phyloP scores from a whole-genome alignment of 2,797 vertebrate genomes.

The Pangasius mekongensis region DNA sequence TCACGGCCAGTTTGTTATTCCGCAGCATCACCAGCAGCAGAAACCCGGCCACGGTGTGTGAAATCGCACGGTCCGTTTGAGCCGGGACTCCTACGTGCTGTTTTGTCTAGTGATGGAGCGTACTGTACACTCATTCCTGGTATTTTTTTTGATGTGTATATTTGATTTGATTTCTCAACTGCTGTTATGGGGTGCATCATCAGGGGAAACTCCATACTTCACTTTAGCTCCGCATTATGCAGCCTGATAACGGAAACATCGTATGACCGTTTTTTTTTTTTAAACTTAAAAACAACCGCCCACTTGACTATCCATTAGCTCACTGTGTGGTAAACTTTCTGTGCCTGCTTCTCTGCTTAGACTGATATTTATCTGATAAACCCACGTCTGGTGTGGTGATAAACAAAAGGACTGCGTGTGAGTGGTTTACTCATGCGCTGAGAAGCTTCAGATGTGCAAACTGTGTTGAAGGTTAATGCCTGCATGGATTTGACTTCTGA shows the following conservation, averaged over 20 bases:
- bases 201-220: neutral
- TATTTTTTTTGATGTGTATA: neutral
- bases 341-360: neutral
- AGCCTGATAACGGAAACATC: neutral
- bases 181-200: neutral
- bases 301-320: neutral
- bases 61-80: neutral
- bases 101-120: neutral
- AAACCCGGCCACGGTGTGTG: neutral
- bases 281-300: neutral
- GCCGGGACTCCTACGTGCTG: neutral
- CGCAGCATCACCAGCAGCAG: neutral
- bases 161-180: neutral
- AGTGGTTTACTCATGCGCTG: neutral
- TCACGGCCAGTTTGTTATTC: neutral
- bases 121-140: neutral
- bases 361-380: conserved; percentile 9
- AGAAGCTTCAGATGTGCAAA: neutral
- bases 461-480: neutral
- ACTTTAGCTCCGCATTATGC: neutral
- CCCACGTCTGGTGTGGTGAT: neutral
- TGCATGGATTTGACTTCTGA: neutral
- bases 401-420: neutral
- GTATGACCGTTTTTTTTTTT: neutral
- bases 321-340: neutral